These are phyloP conservation scores for Microhierax caerulescens DNA, from an alignment of 2,797 vertebrate species.

Conservation along the genomic window DNA sequence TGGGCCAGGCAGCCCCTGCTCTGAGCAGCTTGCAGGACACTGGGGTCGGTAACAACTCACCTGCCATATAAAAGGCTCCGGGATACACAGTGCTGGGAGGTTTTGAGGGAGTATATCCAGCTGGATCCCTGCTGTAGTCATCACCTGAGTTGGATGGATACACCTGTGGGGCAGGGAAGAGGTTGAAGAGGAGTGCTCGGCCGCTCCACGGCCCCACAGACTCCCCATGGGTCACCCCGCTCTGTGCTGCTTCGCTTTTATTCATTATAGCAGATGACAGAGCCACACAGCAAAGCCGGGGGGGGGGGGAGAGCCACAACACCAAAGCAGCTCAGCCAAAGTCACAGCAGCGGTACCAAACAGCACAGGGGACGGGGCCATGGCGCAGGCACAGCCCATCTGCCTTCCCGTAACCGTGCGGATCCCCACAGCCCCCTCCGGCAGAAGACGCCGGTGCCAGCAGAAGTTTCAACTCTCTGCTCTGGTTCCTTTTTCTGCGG, in stretches of 20 bases:
- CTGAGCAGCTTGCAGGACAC: fast-evolving
- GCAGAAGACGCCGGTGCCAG: background rate
- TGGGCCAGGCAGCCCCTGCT: background rate
- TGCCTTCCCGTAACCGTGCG: background rate
- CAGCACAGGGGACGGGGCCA: fast-evolving
- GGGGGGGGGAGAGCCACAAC: too few relatives aligned
- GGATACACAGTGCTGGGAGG: constrained; percentile 87
- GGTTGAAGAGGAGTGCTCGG: background rate
- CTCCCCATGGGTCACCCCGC: background rate
- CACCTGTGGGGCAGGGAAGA: constrained; percentile 80
- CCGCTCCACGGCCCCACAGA: fast-evolving
- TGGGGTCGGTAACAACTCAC: constrained; percentile 50
- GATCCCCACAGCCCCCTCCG: background rate
- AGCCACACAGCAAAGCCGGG: background rate
- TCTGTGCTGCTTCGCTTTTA: background rate
- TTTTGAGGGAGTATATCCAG: constrained; percentile 87
- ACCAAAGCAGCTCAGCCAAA: fast-evolving
- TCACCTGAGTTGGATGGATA: constrained; percentile 95
- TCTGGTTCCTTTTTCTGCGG: constrained; percentile 9
- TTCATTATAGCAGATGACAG: fast-evolving
- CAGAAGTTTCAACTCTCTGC: background rate
- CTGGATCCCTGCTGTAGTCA: constrained; percentile 88
- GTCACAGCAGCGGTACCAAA: fast-evolving
- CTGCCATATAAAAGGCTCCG: constrained; percentile 94
- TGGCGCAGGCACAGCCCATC: fast-evolving